These are phyloP conservation scores for Calliphora vomitoria DNA, from an alignment of 2,888 invertebrate genomes.

Conservation along the genomic window DNA sequence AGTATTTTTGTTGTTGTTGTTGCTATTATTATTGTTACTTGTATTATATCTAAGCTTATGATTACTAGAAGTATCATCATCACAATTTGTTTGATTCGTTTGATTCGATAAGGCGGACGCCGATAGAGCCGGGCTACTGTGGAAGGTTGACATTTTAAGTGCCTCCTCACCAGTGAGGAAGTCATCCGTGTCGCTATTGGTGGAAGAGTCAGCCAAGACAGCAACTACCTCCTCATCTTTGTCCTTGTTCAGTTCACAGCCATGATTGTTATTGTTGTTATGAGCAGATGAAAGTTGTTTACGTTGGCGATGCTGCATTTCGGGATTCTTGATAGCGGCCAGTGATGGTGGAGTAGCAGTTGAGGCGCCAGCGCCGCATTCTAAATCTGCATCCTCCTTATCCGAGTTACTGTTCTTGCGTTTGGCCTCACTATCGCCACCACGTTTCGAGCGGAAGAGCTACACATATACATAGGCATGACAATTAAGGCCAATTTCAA, in stretches of 20 bases:
- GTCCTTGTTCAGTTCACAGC: constrained; percentile 74
- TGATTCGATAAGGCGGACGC: constrained; percentile 80
- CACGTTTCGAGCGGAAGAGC: constrained; percentile 77
- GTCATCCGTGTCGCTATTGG: constrained; percentile 78
- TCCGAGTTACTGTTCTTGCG: constrained; percentile 83
- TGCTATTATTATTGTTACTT: constrained; percentile 53
- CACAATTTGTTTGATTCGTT: constrained; percentile 82
- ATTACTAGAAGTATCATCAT: constrained; percentile 77
- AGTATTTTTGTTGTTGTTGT: constrained; percentile 52
- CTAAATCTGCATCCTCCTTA: constrained; percentile 76
- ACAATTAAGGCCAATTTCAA: constrained; percentile 23
- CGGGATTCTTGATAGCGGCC: constrained; percentile 75
- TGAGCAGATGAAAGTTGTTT: constrained; percentile 77
- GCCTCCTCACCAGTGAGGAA: constrained; percentile 77
- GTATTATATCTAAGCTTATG: constrained; percentile 74
- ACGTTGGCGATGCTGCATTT: constrained; percentile 83
- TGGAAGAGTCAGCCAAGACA: constrained; percentile 63
- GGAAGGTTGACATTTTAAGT: constrained; percentile 78
- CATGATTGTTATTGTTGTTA: constrained; percentile 77
- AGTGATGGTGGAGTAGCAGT: constrained; percentile 69
- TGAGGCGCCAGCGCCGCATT: constrained; percentile 77
- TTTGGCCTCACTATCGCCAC: constrained; percentile 80
- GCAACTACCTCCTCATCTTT: constrained; percentile 74
- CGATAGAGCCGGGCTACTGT: constrained; percentile 79
- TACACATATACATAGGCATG: constrained; percentile 49